Percentiles rank a stretch among this genome's conserved stretches.
Evolutionary conservation across 2,888 invertebrate genomes (phyloP).

Genomic region (Hyposoter dolosus): DNA sequence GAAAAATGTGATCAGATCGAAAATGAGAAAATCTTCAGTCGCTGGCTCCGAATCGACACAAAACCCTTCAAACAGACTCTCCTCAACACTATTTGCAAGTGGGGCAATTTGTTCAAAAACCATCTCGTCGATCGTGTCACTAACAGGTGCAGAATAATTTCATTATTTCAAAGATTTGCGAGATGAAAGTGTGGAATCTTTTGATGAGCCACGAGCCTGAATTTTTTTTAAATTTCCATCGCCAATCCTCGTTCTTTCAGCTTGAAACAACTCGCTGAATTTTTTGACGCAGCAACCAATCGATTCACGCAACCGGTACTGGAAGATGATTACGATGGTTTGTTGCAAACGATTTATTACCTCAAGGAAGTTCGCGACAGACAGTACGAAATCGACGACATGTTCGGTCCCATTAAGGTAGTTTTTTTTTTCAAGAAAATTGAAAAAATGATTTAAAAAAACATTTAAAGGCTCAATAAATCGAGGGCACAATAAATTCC

Average conservation of each 20-base stretch:
- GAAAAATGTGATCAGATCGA: constrained; percentile 90
- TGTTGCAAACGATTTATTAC: constrained; percentile 93
- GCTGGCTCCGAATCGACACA: constrained; percentile 93
- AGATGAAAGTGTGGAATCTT: too few species aligned
- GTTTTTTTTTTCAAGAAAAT: not conserved
- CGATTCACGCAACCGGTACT: constrained; percentile 90
- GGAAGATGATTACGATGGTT: constrained; percentile 94
- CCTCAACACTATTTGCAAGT: constrained; percentile 93
- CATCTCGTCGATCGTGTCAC: constrained; percentile 93
- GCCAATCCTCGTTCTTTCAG: constrained; percentile 84
- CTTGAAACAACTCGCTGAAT: constrained; percentile 91
- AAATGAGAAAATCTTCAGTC: constrained; percentile 88
- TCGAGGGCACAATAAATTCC: not conserved
- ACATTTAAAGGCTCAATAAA: not conserved
- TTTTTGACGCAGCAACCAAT: constrained; percentile 90
- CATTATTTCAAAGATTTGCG: constrained; percentile 10
- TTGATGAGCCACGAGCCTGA: too few species aligned
- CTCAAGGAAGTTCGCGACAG: constrained; percentile 92
- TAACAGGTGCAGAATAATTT: constrained; percentile 86
- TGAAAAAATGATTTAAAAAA: too few species aligned
- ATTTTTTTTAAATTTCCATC: not conserved
- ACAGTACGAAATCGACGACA: constrained; percentile 91
- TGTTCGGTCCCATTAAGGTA: constrained; percentile 94
- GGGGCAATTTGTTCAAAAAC: constrained; percentile 95
- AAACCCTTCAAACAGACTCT: constrained; percentile 93